Evolutionary conservation across 2,797 vertebrate genomes (phyloP).

Genomic region (Apogon hyalosoma): DNA sequence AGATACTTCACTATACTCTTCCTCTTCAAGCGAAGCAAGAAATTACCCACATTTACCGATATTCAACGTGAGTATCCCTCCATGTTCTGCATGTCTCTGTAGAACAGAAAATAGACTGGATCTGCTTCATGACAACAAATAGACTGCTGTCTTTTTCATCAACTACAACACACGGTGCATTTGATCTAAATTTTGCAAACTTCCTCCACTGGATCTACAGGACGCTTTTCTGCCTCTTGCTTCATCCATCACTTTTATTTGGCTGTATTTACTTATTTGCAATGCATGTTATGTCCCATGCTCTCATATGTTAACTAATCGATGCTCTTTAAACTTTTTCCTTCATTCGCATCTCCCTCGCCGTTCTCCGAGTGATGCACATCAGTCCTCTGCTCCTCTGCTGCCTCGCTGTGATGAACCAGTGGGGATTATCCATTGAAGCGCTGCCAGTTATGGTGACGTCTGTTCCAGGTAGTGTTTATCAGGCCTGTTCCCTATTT

Average conservation of each 20-base stretch:
- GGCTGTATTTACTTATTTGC: conserved; percentile 4
- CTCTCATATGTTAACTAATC: conserved; percentile 24
- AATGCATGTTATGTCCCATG: conserved; percentile 7
- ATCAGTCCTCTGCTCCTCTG: conserved; percentile 50
- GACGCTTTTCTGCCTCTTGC: neutral
- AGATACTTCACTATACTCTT: conserved; percentile 14
- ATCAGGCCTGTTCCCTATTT: conserved; percentile 64
- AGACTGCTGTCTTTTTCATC: neutral
- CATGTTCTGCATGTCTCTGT: neutral
- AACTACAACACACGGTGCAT: neutral
- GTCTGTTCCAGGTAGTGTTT: conserved; percentile 55
- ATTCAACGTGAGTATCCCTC: conserved; percentile 15
- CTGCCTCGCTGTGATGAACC: conserved; percentile 31
- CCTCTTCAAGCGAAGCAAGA: conserved; percentile 18
- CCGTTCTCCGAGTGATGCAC: conserved; percentile 46
- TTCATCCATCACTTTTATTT: conserved; percentile 13
- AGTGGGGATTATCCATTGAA: conserved; percentile 21
- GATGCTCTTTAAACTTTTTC: conserved; percentile 24
- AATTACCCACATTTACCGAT: conserved; percentile 11
- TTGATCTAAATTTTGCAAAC: conserved; percentile 6
- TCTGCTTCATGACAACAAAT: neutral
- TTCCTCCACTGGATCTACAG: neutral
- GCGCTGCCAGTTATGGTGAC: conserved; percentile 50
- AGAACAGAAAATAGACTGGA: neutral
- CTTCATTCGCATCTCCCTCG: conserved; percentile 25